Evolutionary conservation across 2,797 vertebrate genomes (phyloP).

Genomic region (Rhinophrynus dorsalis): DNA sequence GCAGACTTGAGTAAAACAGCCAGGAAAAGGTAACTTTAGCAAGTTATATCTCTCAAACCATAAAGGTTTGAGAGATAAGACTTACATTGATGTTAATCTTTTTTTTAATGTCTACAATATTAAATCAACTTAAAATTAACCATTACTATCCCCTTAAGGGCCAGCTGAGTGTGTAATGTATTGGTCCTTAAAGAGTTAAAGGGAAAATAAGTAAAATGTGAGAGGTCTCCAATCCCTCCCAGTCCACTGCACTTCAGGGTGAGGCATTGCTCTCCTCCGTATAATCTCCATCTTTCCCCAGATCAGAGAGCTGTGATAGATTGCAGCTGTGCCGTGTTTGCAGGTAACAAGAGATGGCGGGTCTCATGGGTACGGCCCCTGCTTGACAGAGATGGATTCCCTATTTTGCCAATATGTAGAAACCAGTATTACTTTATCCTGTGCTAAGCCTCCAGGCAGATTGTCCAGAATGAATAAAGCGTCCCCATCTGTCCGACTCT

Average conservation of each 20-base stretch:
- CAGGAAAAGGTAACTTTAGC: too few relatives aligned
- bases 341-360: conserved; percentile 1
- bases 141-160: too few relatives aligned
- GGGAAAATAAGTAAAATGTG: conserved; percentile 1
- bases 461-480: not conserved
- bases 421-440: not conserved
- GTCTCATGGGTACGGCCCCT: not conserved
- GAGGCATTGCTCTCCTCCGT: not conserved
- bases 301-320: not conserved
- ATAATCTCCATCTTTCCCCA: not conserved
- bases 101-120: too few relatives aligned
- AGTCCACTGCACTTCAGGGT: not conserved
- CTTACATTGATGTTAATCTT: too few relatives aligned
- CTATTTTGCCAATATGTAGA: conserved; percentile 5
- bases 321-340: not conserved
- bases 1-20: too few relatives aligned
- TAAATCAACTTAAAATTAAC: too few relatives aligned
- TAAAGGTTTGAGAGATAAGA: too few relatives aligned
- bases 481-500: not conserved
- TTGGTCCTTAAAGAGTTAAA: too few relatives aligned
- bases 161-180: too few relatives aligned
- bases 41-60: too few relatives aligned
- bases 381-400: conserved; percentile 22
- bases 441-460: not conserved
- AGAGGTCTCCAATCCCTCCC: not conserved